Conservation (phyloP, 2,888 invertebrate species). For the Synergus umbraculus region DNA sequence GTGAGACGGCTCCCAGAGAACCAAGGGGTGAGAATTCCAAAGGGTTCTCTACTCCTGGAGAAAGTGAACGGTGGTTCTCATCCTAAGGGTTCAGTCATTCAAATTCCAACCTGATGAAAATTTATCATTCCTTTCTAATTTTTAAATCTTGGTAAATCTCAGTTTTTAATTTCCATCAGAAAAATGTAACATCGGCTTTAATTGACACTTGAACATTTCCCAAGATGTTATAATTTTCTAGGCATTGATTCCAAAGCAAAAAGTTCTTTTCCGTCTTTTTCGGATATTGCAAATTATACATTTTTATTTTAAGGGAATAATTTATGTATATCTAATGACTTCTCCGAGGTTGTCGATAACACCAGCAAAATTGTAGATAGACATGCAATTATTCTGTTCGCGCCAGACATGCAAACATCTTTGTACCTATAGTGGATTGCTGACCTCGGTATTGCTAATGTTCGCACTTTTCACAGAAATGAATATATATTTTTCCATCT, state of each 20-base stretch:
- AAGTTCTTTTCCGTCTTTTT: not conserved
- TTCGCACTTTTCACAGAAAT: slow-evolving; percentile 30
- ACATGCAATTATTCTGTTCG: slow-evolving; percentile 66
- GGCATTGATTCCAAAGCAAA: not conserved
- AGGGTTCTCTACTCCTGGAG: slow-evolving; percentile 71
- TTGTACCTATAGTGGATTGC: not conserved
- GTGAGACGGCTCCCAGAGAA: slow-evolving; percentile 69
- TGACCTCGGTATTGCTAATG: slow-evolving; percentile 7
- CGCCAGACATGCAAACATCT: slow-evolving; percentile 48
- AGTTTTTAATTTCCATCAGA: too few relatives aligned
- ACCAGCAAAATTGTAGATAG: slow-evolving; percentile 41
- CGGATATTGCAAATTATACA: not conserved
- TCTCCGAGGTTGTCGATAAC: slow-evolving; percentile 12
- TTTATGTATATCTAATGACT: slow-evolving; percentile 31
- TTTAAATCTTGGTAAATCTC: too few relatives aligned
- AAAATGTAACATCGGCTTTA: too few relatives aligned
- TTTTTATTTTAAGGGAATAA: slow-evolving; percentile 28
- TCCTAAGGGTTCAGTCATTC: not conserved
- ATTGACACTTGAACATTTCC: too few relatives aligned
- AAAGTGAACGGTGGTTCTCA: slow-evolving; percentile 75
- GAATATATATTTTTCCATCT: not conserved
- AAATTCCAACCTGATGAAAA: not conserved
- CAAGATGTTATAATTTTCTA: too few relatives aligned
- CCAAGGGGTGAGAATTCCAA: slow-evolving; percentile 73
- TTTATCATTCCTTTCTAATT: not conserved